A percentile compares a stretch with the other conserved stretches of the same genome.
These are phyloP conservation scores for Peromyscus californicus DNA, from an alignment of 2,113 vertebrate species.

Conservation along the genomic window DNA sequence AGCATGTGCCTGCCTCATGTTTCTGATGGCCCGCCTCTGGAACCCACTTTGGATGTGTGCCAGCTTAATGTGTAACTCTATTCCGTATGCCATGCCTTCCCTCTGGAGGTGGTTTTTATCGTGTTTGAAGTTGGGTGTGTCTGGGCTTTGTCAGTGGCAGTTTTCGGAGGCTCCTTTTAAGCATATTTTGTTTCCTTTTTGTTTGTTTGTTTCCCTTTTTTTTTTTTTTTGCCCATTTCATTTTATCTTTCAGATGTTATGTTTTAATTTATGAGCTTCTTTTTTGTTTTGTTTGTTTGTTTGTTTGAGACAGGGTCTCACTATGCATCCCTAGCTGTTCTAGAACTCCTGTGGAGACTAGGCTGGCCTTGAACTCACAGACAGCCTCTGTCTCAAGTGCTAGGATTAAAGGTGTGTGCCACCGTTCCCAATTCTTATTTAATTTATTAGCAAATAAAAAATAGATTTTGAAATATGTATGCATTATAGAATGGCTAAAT, in stretches of 20 bases:
- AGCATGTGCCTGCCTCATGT: neutral
- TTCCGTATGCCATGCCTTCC: neutral
- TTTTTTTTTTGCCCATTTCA: conserved; percentile 12
- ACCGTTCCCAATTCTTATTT: neutral
- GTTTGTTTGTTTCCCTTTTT: neutral
- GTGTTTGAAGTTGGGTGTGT: neutral
- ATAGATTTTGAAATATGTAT: neutral
- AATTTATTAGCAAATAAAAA: neutral
- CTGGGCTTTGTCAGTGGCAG: conserved; percentile 17
- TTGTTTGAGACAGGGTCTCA: neutral
- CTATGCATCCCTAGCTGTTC: neutral
- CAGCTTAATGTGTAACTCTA: neutral
- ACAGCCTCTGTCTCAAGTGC: neutral
- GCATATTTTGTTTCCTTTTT: conserved; percentile 33
- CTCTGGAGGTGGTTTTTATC: neutral
- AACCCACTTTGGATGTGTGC: neutral
- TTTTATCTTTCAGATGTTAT: conserved; percentile 36
- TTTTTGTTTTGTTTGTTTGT: neutral
- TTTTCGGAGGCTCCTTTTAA: neutral
- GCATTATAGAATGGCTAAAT: neutral
- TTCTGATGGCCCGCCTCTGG: neutral
- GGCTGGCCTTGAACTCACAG: neutral
- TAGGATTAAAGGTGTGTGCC: neutral
- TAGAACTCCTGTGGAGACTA: neutral
- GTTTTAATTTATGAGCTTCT: conserved; percentile 21